Evolutionary conservation across 2,797 vertebrate genomes (phyloP).

Genomic region (Ispidina picta): DNA sequence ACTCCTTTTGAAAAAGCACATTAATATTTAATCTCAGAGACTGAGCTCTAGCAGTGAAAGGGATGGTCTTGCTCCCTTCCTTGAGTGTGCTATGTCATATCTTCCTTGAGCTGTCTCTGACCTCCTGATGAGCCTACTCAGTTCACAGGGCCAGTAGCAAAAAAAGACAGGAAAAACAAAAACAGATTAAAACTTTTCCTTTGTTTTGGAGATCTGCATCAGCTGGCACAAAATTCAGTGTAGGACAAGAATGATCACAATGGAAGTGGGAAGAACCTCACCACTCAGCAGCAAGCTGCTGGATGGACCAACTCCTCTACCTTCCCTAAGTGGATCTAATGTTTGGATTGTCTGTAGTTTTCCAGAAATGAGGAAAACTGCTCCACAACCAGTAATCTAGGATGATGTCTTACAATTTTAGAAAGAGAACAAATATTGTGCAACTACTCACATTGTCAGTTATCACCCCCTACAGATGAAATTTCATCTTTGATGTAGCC

Average conservation of each 20-base stretch:
- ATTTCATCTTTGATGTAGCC: neutral
- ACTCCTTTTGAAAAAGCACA: fast-evolving
- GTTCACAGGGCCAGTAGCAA: slow-evolving; percentile 5
- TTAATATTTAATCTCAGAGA: neutral
- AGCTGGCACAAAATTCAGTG: neutral
- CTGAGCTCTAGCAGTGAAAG: neutral
- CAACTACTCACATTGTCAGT: neutral
- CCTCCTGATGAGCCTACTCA: neutral
- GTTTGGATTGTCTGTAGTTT: neutral
- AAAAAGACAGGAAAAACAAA: neutral
- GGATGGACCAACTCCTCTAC: neutral
- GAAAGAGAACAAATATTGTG: neutral
- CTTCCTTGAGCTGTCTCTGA: slow-evolving; percentile 1
- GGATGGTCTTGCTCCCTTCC: neutral
- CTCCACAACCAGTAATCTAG: neutral
- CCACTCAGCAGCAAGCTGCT: neutral
- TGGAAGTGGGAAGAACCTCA: neutral
- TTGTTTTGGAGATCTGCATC: neutral
- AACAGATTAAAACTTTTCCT: neutral
- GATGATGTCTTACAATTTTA: neutral
- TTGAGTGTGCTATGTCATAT: neutral
- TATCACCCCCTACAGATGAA: neutral
- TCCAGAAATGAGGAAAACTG: neutral
- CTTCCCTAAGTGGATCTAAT: neutral
- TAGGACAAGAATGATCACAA: fast-evolving